Conservation (phyloP, 2,113 vertebrate genomes). For the Ciconia maguari region DNA sequence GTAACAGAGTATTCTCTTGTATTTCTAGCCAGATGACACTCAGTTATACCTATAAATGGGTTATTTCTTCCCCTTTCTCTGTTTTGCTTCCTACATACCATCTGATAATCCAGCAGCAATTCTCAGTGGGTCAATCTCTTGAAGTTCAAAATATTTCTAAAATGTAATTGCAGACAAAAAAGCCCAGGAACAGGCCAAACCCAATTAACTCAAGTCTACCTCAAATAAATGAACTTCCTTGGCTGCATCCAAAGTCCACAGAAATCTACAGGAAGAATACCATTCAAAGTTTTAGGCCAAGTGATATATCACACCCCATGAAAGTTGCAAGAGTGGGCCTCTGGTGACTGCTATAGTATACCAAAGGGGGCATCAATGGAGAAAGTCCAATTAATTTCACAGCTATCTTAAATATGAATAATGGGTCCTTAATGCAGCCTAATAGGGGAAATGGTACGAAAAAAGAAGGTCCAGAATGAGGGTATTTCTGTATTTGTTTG, state of each 20-base stretch:
- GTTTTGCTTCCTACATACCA: not conserved
- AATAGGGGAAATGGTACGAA: not conserved
- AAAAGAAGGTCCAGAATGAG: not conserved
- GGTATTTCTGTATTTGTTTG: not conserved
- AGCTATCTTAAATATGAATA: not conserved
- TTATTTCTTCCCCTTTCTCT: not conserved
- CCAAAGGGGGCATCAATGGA: not conserved
- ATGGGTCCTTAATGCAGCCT: not conserved
- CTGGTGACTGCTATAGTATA: not conserved
- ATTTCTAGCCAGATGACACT: not conserved
- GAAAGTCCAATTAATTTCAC: not conserved
- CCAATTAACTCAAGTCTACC: not conserved
- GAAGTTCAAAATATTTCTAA: not conserved
- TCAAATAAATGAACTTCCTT: not conserved
- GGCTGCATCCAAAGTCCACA: not conserved
- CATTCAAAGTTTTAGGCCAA: not conserved
- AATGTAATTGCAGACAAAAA: not conserved
- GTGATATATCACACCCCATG: not conserved
- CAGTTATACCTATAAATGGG: not conserved
- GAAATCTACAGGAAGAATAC: not conserved
- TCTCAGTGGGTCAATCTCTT: not conserved
- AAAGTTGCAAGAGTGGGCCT: not conserved
- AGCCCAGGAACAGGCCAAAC: not conserved
- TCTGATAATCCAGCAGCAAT: not conserved
- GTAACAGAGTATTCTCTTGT: not conserved